Evolutionary conservation across 1,140 invertebrate genomes (phyloP), one percentile per base, ranked within the genome.

Genomic region (Brachionus asplanchnoidis): DNA sequence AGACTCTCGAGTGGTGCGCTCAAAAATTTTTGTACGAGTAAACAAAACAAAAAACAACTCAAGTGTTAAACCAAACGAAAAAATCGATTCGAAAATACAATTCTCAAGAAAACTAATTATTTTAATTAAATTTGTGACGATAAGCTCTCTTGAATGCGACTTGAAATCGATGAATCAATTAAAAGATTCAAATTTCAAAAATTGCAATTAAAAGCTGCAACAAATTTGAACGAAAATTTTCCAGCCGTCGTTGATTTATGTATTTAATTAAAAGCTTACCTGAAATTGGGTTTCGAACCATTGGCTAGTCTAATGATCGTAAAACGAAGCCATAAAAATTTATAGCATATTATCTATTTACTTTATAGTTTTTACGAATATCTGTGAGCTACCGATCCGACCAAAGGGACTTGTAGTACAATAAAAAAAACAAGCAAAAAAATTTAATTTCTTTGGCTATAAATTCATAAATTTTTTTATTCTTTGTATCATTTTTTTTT

Each of bases 81-180:
- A 46, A 60, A 60, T 60, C 53, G 53, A 60, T 60, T 60, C 53
- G 5, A 60, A 60, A 23, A 23, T 60, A 60, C 3, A 20, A 60
- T 60, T 60, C 53, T 60, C 53, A 60, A 60, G 53, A 60, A 60
- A 60, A 60, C 53, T 60, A 60, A 60, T 60, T 60, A 60, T 60
- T 60, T 60, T 60, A 60, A 60, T 60, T 60, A 60, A 60, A 60
- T 60, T 60, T 23, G 53, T 60, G 53, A 60, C 53, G 53, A 60
- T 60, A 60, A 60, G 53, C 53, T 60, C 53, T 60, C 53, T 60
- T 60, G 17, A 60, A 60, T 60, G 53, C 53, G 53, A 60, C 53
- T 60, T 60, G 53, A 60, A 60, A 60, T 60, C 53, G 53, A 60
- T 60, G 53, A 60, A 60, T 60, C 53, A 60, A 60, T 60, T 60